These are phyloP conservation scores for Pungitius pungitius DNA, from an alignment of 2,113 vertebrate genomes.

Conservation along the genomic window DNA sequence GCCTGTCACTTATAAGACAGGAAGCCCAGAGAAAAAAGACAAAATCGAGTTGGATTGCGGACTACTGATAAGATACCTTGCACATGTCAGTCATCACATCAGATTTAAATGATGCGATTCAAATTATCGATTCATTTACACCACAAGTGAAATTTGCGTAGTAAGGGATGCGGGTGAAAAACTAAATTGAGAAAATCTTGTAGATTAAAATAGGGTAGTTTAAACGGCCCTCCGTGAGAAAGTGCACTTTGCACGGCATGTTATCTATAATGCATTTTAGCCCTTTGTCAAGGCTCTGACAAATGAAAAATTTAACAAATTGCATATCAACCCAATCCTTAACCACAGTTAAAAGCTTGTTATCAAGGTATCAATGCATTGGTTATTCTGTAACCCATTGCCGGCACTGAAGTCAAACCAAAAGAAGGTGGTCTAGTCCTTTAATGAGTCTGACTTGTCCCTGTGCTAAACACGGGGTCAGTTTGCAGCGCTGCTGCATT, in stretches of 20 bases:
- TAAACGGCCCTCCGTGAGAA: constrained; percentile 37
- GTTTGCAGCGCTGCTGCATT: constrained; percentile 76
- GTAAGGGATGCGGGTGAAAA: constrained; percentile 48
- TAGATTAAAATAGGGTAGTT: constrained; percentile 30
- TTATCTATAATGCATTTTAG: constrained; percentile 30
- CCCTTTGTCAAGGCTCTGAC: constrained; percentile 16
- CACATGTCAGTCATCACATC: constrained; percentile 53
- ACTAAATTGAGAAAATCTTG: constrained; percentile 45
- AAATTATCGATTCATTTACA: constrained; percentile 70
- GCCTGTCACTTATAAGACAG: constrained; percentile 41
- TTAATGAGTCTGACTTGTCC: constrained; percentile 79
- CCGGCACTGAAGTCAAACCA: constrained; percentile 31
- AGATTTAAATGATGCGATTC: constrained; percentile 76
- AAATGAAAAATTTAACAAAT: constrained; percentile 24
- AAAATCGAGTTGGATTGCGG: constrained; percentile 41
- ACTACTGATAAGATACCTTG: constrained; percentile 46
- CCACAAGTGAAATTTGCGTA: constrained; percentile 38
- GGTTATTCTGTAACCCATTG: background rate
- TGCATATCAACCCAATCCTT: background rate
- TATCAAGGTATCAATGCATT: constrained; percentile 26
- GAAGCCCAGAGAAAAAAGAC: constrained; percentile 39
- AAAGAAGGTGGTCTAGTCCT: constrained; percentile 68
- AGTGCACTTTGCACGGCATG: constrained; percentile 29
- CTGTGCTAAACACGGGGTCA: constrained; percentile 75
- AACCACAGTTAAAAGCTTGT: constrained; percentile 3